A percentile compares a stretch with the other conserved stretches of the same genome.
Evolutionary conservation across 2,888 invertebrate genomes (phyloP).

Genomic region (Stegophylla sp.): DNA sequence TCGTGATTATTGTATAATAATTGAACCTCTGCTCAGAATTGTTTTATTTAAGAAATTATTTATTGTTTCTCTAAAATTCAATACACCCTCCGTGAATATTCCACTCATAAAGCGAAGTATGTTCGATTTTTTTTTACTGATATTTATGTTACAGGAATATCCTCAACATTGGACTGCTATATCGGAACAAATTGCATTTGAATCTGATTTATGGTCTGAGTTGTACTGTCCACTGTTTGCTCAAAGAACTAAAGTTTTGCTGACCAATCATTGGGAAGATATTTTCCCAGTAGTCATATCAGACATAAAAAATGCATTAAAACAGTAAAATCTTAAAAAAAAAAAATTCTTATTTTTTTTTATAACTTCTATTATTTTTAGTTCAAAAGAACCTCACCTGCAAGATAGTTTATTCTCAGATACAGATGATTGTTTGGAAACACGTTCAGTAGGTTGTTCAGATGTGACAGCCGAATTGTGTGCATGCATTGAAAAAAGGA

Average conservation of each 20-base stretch:
- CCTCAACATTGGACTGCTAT: conserved; percentile 54
- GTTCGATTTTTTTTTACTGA: background rate
- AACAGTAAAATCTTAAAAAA: conserved; percentile 19
- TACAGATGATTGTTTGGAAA: conserved; percentile 47
- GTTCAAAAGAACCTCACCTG: conserved; percentile 24
- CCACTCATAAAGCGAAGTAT: too few relatives aligned
- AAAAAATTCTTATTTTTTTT: background rate
- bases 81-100: too few relatives aligned
- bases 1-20: too few relatives aligned
- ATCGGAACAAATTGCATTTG: conserved; percentile 40
- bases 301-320: conserved; percentile 33
- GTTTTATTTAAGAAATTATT: too few relatives aligned
- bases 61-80: too few relatives aligned
- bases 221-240: conserved; percentile 52
- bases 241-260: conserved; percentile 47
- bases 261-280: conserved; percentile 46
- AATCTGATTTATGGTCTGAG: conserved; percentile 46
- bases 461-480: conserved; percentile 32
- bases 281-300: conserved; percentile 35
- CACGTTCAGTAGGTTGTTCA: conserved; percentile 49
- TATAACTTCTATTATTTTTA: conserved; percentile 12
- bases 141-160: conserved; percentile 22
- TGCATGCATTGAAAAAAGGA: conserved; percentile 38
- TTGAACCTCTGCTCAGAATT: too few relatives aligned
- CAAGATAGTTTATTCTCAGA: conserved; percentile 53